Evolutionary conservation across 1,140 invertebrate species (phyloP).

Genomic region (Heliothis virescens): DNA sequence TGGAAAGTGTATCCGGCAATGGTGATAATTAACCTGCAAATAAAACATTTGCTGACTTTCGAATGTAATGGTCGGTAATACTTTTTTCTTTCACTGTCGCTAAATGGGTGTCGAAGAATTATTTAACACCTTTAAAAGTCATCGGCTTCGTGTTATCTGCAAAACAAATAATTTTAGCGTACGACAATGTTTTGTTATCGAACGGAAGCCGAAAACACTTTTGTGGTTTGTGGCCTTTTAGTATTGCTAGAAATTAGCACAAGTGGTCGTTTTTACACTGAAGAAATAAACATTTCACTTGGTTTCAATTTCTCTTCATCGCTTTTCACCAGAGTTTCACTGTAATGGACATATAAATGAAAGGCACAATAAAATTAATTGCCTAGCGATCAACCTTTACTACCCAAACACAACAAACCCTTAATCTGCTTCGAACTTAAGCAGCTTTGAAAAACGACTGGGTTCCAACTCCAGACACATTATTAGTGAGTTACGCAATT

Average conservation of each 20-base stretch:
- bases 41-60: conserved; percentile 69
- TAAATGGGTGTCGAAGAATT: conserved; percentile 21
- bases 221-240: background rate
- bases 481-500: no score
- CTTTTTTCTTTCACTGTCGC: conserved; percentile 41
- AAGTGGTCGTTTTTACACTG: background rate
- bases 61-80: conserved; percentile 52
- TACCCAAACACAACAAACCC: no score
- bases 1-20: conserved; percentile 74
- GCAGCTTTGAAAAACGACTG: no score
- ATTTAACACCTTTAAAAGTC: conserved; percentile 50
- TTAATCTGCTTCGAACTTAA: no score
- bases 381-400: no score
- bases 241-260: background rate
- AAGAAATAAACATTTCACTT: background rate
- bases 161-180: conserved; percentile 13
- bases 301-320: background rate
- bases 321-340: background rate
- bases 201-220: background rate
- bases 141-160: conserved; percentile 11
- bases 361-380: no score
- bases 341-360: no score
- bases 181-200: background rate
- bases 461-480: no score
- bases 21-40: conserved; percentile 69